Percentiles rank a stretch among this genome's conserved stretches.
These are phyloP conservation scores for Ambastaia sidthimunki DNA, from an alignment of 2,797 vertebrate genomes.

Conservation along the genomic window DNA sequence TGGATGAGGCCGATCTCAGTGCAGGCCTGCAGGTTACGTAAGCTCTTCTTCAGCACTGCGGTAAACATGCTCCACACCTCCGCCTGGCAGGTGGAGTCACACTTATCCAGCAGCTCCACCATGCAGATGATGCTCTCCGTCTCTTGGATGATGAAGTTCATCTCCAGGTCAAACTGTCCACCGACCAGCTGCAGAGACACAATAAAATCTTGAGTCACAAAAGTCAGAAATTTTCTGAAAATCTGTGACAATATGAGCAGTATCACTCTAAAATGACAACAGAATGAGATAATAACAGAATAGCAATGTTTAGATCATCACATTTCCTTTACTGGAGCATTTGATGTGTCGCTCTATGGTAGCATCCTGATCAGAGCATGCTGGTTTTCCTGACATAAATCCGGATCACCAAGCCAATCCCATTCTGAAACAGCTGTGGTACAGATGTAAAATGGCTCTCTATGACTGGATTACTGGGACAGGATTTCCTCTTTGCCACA, in stretches of 20 bases:
- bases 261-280: not conserved
- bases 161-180: conserved; percentile 95
- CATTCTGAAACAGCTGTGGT: conserved; percentile 45
- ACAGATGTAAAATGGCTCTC: conserved; percentile 8
- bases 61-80: conserved; percentile 99
- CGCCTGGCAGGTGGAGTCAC: conserved; percentile 92
- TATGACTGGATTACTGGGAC: conserved; percentile 26
- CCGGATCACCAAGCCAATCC: conserved; percentile 6
- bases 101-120: conserved; percentile 94
- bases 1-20: conserved; percentile 91
- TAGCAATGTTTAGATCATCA: not conserved
- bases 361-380: not conserved
- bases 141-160: conserved; percentile 99
- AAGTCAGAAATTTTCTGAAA: not conserved
- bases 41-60: conserved; percentile 95
- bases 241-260: not conserved
- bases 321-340: not conserved
- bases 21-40: conserved; percentile 92
- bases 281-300: not conserved
- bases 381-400: conserved; percentile 25
- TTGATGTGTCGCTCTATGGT: not conserved
- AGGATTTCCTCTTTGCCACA: conserved; percentile 14
- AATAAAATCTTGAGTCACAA: conserved; percentile 2
- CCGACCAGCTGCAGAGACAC: conserved; percentile 85
- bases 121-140: conserved; percentile 92